Evolutionary conservation across 2,888 invertebrate species (phyloP).

Genomic region (Heliconius aoede): DNA sequence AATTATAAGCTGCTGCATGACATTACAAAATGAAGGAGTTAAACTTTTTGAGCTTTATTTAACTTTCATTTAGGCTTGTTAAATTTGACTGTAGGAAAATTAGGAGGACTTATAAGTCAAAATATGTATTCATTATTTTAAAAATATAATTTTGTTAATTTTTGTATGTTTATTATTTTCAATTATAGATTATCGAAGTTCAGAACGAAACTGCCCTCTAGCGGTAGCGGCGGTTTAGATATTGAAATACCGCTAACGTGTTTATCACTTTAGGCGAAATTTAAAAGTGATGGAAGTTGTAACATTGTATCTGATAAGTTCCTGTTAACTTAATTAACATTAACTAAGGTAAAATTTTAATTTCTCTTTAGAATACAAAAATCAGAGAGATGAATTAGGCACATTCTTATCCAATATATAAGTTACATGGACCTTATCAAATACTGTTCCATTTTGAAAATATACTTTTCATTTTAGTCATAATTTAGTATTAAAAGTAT

Average conservation of each 20-base stretch:
- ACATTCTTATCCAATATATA: background rate
- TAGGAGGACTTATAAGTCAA: background rate
- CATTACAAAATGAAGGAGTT: background rate
- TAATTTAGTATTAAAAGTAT: too few species aligned
- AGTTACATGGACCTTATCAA: conserved; percentile 5
- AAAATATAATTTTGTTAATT: background rate
- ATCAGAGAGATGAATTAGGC: background rate
- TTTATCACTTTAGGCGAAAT: background rate
- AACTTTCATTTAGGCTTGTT: too few species aligned
- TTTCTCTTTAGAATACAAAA: background rate
- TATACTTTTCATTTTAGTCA: too few species aligned
- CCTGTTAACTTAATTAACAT: background rate
- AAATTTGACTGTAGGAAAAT: background rate
- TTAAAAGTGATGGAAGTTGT: background rate
- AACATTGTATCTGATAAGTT: conserved; percentile 5
- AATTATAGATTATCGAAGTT: conserved; percentile 2
- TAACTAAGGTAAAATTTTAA: background rate
- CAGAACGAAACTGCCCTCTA: conserved; percentile 23
- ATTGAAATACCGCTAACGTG: background rate
- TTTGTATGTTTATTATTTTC: background rate
- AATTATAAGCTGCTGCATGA: too few species aligned
- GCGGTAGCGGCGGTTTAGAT: conserved; percentile 14
- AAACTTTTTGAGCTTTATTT: background rate
- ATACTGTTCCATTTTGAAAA: background rate
- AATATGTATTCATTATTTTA: background rate